A percentile compares a stretch with the other conserved stretches of the same genome.
These are phyloP conservation scores for Monomorium pharaonis DNA, from an alignment of 1,140 invertebrate species.

Conservation along the genomic window DNA sequence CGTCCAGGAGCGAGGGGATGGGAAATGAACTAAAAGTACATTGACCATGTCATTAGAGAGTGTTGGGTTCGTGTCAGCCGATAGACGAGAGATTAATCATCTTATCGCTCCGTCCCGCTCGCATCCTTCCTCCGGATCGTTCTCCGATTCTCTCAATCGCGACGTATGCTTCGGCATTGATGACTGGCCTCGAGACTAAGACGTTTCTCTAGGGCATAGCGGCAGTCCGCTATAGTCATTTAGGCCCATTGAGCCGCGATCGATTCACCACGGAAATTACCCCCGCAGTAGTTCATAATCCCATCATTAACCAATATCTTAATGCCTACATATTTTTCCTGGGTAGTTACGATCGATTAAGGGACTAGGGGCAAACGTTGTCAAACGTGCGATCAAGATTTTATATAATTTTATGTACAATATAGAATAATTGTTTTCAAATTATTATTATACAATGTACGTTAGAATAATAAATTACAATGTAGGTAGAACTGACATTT, in stretches of 20 bases:
- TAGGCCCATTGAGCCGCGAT: constrained; percentile 9
- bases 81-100: constrained; percentile 69
- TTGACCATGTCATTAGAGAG: constrained; percentile 66
- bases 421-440: neutral
- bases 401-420: neutral
- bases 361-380: neutral
- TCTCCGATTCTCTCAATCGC: constrained; percentile 1
- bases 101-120: constrained; percentile 40
- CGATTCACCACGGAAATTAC: constrained; percentile 42
- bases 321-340: neutral
- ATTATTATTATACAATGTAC: no score
- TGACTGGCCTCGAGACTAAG: constrained; percentile 23
- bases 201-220: constrained; percentile 43
- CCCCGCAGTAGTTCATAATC: constrained; percentile 10
- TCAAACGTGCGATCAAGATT: neutral
- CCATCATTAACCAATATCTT: constrained; percentile 37
- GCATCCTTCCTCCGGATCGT: constrained; percentile 5
- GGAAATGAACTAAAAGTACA: constrained; percentile 40
- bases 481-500: neutral
- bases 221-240: constrained; percentile 29
- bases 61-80: constrained; percentile 26
- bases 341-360: neutral
- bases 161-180: constrained; percentile 9
- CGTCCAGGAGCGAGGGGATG: neutral
- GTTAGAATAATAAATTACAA: no score